Evolutionary conservation across 1,140 invertebrate genomes (phyloP), one percentile per base, ranked within the genome.

Genomic region (Globodera ellingtonae): DNA sequence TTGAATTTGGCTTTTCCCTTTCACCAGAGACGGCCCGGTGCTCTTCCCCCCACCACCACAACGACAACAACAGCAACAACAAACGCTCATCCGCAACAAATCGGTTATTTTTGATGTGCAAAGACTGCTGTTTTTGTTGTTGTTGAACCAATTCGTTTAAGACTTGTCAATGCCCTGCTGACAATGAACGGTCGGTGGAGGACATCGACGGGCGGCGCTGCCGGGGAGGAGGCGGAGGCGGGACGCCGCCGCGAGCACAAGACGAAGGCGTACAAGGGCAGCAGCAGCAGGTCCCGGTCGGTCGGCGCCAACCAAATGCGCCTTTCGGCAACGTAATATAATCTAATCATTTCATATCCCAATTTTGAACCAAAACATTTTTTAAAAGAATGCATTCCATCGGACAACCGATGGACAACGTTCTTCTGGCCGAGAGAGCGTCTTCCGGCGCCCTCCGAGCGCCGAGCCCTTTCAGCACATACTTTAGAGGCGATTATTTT

Each of bases 281-380:
- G 46, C 15, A 18, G 52, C 5, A 82, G 78, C 59, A 24, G 82
- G 46, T 83, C 82, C 18, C 52, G 82, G 47, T 83, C 82, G 13
- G 78, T 83, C 48, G 78, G 83, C 6, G 82, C 82, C 46, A 80
- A 73, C 44, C 78, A 66, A 46, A 48, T 81, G 21, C 65, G 79
- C 47, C 44, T 81, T 46, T 81, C 67, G 56, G 70, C 79, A 24
- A 79, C 66, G 67, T 78, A 48, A 59, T 52, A 52, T 52, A 52
- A 52, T 52, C 52, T 24, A 52, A 15, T 52, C 52, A 69, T 69
- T 10, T 18, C 1, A 35, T 35, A n/a, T n/a, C n/a, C 35, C 35
- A 2, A 3, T 3, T 35, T 35, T 35, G 35, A 21, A 8, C n/a
- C 5, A n/a, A n/a, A n/a, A n/a, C n/a, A n/a, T n/a, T n/a, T 2